These are phyloP conservation scores for Drosophila subobscura DNA, from an alignment of 1,140 invertebrate genomes.

Conservation along the genomic window DNA sequence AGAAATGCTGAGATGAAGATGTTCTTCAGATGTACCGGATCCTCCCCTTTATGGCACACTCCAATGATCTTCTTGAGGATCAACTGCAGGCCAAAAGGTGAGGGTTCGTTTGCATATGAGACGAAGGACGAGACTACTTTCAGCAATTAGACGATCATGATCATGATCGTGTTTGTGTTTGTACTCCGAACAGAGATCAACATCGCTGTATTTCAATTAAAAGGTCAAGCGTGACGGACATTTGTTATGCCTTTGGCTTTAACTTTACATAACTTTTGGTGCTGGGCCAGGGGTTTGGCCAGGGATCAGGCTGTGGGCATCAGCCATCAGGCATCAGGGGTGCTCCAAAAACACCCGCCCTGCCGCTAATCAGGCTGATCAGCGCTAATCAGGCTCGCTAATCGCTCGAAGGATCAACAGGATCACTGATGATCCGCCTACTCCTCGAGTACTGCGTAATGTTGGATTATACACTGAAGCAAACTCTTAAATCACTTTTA, in stretches of 20 bases:
- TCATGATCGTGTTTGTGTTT: constrained; percentile 54
- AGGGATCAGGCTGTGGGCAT: constrained; percentile 27
- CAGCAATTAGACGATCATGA: constrained; percentile 59
- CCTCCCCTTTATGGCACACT: constrained; percentile 32
- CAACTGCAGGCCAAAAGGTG: constrained; percentile 31
- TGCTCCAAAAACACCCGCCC: constrained; percentile 54
- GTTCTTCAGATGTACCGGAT: neutral
- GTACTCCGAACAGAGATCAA: constrained; percentile 18
- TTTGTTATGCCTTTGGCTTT: constrained; percentile 55
- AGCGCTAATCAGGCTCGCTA: constrained; percentile 32
- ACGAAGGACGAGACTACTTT: constrained; percentile 11
- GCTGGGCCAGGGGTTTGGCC: constrained; percentile 22
- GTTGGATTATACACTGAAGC: constrained; percentile 64
- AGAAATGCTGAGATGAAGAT: constrained; percentile 30
- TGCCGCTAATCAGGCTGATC: constrained; percentile 68
- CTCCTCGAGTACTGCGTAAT: constrained; percentile 63
- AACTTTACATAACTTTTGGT: constrained; percentile 70
- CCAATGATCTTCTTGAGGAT: constrained; percentile 13
- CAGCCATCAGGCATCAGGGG: constrained; percentile 28
- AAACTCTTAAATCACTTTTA: constrained; percentile 72
- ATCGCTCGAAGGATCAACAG: constrained; percentile 54
- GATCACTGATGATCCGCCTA: constrained; percentile 53
- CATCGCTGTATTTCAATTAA: constrained; percentile 55
- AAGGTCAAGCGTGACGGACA: constrained; percentile 67
- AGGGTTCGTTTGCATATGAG: constrained; percentile 54